phyloP scores from a whole-genome alignment of 2,113 vertebrate genomes.

The Lepisosteus osseus region DNA sequence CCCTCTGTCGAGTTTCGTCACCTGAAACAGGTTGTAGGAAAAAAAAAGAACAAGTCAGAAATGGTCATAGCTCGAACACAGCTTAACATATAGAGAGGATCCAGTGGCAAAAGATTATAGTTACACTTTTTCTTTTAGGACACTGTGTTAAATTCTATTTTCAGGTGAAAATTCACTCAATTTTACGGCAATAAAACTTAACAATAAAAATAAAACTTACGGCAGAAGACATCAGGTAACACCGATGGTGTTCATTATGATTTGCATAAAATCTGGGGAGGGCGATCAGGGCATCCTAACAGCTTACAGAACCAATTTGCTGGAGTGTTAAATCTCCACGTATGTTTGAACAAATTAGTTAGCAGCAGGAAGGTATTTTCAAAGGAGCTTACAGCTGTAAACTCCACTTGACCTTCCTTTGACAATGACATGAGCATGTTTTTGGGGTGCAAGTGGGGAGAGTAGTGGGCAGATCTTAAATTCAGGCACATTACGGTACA shows the following conservation, averaged over 20 bases:
- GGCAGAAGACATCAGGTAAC: no score
- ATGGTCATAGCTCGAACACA: slow-evolving; percentile 14
- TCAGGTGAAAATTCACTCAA: no score
- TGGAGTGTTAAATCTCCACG: no score
- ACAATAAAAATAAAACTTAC: no score
- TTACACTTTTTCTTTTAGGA: slow-evolving; percentile 20
- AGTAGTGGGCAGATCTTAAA: not conserved
- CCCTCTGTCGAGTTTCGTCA: slow-evolving; percentile 96
- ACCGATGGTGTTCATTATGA: no score
- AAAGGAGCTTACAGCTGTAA: slow-evolving; percentile 5
- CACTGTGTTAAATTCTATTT: not conserved
- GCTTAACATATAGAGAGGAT: slow-evolving; percentile 10
- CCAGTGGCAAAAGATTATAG: slow-evolving; percentile 12
- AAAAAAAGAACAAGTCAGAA: slow-evolving; percentile 52
- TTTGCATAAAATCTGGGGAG: no score
- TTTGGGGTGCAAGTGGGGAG: not conserved
- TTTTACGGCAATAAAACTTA: no score
- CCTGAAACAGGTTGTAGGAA: slow-evolving; percentile 90
- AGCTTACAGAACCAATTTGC: no score
- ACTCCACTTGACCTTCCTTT: not conserved
- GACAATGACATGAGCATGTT: not conserved
- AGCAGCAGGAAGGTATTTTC: not conserved
- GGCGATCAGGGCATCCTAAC: no score
- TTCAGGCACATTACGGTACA: no score
- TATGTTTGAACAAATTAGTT: no score